Evolutionary conservation across 2,888 invertebrate genomes (phyloP).

Genomic region (Ochropacha duplaris): DNA sequence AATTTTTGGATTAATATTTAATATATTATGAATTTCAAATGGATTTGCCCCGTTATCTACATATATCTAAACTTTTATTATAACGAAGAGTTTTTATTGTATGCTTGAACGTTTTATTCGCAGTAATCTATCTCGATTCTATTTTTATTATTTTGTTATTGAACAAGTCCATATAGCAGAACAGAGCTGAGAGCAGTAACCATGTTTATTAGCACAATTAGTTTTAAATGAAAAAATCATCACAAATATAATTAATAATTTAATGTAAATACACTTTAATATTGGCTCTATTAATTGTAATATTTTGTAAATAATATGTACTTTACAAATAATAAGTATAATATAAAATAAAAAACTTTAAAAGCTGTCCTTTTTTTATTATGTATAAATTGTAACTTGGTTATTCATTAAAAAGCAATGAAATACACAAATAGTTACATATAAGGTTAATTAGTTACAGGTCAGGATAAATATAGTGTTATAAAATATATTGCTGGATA

Average conservation of each 20-base stretch:
- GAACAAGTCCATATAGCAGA: too few relatives aligned
- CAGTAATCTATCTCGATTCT: too few relatives aligned
- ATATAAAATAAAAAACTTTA: not conserved
- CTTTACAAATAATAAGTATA: not conserved
- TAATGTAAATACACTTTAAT: not conserved
- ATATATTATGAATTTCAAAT: conserved; percentile 9
- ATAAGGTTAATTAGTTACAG: too few relatives aligned
- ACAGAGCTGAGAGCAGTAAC: too few relatives aligned
- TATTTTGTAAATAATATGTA: not conserved
- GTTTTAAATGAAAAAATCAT: not conserved
- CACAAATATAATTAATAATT: not conserved
- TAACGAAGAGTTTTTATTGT: too few relatives aligned
- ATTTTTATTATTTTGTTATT: too few relatives aligned
- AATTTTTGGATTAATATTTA: conserved; percentile 7
- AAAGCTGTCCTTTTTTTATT: not conserved
- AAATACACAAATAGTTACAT: not conserved
- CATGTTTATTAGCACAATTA: too few relatives aligned
- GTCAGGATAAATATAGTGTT: too few relatives aligned
- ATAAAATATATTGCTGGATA: too few relatives aligned
- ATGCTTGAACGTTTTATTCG: too few relatives aligned
- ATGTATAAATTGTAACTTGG: not conserved
- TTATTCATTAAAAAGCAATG: not conserved
- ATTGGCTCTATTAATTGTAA: not conserved
- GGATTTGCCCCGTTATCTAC: not conserved
- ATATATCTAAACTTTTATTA: too few relatives aligned